These are phyloP conservation scores for Rhabdornis inornatus DNA, from an alignment of 2,113 vertebrate species.

Conservation along the genomic window DNA sequence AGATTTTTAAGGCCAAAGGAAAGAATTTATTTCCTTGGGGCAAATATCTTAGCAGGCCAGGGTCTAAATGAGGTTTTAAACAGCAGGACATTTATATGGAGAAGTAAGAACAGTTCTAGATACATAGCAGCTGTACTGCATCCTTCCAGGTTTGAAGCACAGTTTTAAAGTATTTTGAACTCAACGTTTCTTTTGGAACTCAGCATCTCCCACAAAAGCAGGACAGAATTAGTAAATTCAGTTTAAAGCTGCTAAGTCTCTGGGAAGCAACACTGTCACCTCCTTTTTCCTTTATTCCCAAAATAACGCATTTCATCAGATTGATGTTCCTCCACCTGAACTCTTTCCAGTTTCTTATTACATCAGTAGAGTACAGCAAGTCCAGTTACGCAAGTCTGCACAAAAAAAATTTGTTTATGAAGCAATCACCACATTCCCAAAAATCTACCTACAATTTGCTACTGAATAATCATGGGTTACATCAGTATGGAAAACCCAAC, in stretches of 20 bases:
- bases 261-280: not conserved
- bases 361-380: not conserved
- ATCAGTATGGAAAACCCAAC: not conserved
- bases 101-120: not conserved
- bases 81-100: not conserved
- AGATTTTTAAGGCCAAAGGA: not conserved
- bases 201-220: not conserved
- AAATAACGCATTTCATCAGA: not conserved
- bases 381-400: not conserved
- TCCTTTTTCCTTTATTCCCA: not conserved
- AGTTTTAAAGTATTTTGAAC: not conserved
- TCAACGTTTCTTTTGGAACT: not conserved
- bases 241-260: not conserved
- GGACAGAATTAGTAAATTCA: not conserved
- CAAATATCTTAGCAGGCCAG: not conserved
- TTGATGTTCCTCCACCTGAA: not conserved
- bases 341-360: not conserved
- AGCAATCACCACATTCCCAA: not conserved
- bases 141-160: not conserved
- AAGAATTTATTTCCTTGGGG: not conserved
- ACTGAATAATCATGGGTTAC: not conserved
- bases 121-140: fast-evolving
- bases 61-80: not conserved
- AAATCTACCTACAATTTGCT: not conserved
- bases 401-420: not conserved